These are phyloP conservation scores for Drosophila subsilvestris DNA, from an alignment of 2,888 invertebrate species.

Conservation along the genomic window DNA sequence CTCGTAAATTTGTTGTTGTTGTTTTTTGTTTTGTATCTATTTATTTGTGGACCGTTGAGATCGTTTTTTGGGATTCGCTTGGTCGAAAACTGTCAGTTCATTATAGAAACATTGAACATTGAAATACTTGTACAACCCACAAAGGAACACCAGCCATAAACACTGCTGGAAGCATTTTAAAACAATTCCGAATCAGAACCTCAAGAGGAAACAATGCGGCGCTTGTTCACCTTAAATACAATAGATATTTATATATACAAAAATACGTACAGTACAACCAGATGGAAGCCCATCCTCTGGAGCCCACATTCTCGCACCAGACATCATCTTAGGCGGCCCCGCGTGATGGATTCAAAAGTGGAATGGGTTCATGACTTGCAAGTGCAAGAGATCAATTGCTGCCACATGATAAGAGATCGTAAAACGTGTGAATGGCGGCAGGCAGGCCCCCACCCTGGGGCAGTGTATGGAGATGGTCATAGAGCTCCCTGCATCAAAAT, in stretches of 20 bases:
- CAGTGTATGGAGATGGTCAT: conserved; percentile 6
- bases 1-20: not conserved
- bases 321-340: conserved; percentile 4
- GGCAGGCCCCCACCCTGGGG: conserved; percentile 1
- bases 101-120: conserved; percentile 17
- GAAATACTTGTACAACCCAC: conserved; percentile 20
- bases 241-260: not conserved
- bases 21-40: conserved; percentile 33
- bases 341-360: conserved; percentile 17
- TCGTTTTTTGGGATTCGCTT: conserved; percentile 47
- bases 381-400: conserved; percentile 75
- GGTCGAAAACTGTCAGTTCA: conserved; percentile 26
- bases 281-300: conserved; percentile 3
- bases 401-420: conserved; percentile 51
- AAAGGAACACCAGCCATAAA: conserved; percentile 14
- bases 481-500: conserved; percentile 10
- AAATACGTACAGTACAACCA: not conserved
- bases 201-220: conserved; percentile 26
- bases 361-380: conserved; percentile 49
- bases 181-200: conserved; percentile 43
- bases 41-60: not conserved
- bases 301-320: conserved; percentile 6
- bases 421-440: conserved; percentile 50
- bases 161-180: conserved; percentile 43
- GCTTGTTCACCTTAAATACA: conserved; percentile 22